Base-by-base conservation (phyloP, 1,140 invertebrate species). In the Micrasema minimum region DNA sequence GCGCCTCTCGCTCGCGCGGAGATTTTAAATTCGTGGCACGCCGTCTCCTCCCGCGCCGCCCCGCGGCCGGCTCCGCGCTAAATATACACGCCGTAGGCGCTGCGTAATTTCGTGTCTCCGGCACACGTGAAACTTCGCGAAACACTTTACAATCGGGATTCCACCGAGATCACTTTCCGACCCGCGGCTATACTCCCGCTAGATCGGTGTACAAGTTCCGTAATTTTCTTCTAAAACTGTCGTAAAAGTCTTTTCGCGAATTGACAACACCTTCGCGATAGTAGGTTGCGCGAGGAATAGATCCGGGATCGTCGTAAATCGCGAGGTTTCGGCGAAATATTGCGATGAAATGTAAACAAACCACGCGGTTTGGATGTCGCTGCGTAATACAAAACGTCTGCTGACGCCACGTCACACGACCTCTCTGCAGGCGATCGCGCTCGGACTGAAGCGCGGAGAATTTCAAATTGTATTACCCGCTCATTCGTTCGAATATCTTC, bases 1-100 rank as follows among this genome's bases (percentile, higher is more conserved):
- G 67, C 41, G 67, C 37, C 51, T 69, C 55, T 55, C 68, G 50
- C 69, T 71, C 57, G 61, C 69, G 69, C 66, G 66, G 37, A 55
- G 66, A 67, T 67, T 61, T 65, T 69, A 62, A 61, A 69, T 69
- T 62, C 67, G 67, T 37, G 48, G 51, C 50, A 59, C 53, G 51
- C 31, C 45, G 53, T 12, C 41, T 35, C 64, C 51, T 16, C 18
- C 31, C 59, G 35, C 50, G 18, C 22, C 62, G 14, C 37, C 20
- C 41, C 35, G 9, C 23, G 50, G 26, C 38, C 38, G 46, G 37
- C 50, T 53, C 65, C 37, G 18, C 66, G 66, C 66, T 69, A 69
- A 69, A 69, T 69, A 69, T 69, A 69, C 41, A n/a, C 66, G 66
- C 51, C 55, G 66, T 11, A 38, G 55, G 55, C 65, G 53, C 66